Evolutionary conservation across 2,888 invertebrate species (phyloP).

Genomic region (Agriopis leucophaearia): DNA sequence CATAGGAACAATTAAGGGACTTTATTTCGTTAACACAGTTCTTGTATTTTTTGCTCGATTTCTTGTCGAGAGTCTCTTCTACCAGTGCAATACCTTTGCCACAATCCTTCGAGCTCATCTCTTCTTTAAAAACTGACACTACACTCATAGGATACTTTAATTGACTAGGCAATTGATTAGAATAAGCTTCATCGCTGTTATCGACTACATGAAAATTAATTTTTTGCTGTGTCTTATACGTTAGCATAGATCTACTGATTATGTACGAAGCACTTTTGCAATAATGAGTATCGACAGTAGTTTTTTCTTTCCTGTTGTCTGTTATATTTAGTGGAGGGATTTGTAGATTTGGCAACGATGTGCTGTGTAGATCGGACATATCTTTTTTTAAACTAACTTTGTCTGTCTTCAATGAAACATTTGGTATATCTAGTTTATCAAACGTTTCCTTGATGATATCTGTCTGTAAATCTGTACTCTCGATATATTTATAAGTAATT

Average conservation of each 20-base stretch:
- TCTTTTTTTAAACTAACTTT: conserved; percentile 65
- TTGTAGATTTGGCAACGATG: conserved; percentile 64
- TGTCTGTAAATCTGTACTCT: conserved; percentile 54
- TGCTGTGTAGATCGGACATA: conserved; percentile 54
- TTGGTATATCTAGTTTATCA: conserved; percentile 78
- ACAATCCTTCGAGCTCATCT: conserved; percentile 54
- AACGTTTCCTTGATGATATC: conserved; percentile 59
- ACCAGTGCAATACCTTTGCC: conserved; percentile 26
- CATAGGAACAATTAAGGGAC: conserved; percentile 65
- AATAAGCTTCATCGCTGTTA: conserved; percentile 57
- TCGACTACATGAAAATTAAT: conserved; percentile 75
- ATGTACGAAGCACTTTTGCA: conserved; percentile 68
- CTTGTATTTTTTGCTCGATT: conserved; percentile 49
- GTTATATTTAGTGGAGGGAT: conserved; percentile 55
- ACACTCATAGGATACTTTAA: conserved; percentile 74
- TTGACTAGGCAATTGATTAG: conserved; percentile 63
- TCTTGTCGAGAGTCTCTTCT: conserved; percentile 40
- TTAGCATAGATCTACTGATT: conserved; percentile 73
- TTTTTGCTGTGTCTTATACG: conserved; percentile 76
- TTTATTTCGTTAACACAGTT: conserved; percentile 61
- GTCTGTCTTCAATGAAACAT: conserved; percentile 73
- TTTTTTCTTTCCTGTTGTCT: conserved; percentile 52
- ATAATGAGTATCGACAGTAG: conserved; percentile 53
- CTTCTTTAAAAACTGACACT: conserved; percentile 73
- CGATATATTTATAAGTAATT: conserved; percentile 50